Evolutionary conservation across 1,140 invertebrate species (phyloP).

Genomic region (Berghia stephanieae): DNA sequence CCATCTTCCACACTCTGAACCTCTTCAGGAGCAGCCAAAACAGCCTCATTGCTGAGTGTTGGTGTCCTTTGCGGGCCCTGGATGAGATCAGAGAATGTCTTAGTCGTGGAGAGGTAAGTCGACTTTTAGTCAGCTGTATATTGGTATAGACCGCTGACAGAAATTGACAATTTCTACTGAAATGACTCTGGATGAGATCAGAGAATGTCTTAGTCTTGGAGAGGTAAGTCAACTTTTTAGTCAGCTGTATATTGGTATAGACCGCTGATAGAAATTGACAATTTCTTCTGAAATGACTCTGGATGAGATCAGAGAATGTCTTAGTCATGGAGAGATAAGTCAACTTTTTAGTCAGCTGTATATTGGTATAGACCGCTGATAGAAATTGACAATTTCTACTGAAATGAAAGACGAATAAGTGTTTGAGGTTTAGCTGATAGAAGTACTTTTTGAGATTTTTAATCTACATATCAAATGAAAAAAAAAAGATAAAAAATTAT

Average conservation of each 20-base stretch:
- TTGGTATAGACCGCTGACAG: too few relatives aligned
- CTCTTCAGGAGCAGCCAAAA: constrained; percentile 81
- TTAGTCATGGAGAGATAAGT: constrained; percentile 67
- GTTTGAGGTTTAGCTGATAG: too few relatives aligned
- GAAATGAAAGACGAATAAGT: too few relatives aligned
- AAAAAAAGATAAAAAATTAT: too few relatives aligned
- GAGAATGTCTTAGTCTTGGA: constrained; percentile 75
- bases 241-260: too few relatives aligned
- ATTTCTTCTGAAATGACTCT: too few relatives aligned
- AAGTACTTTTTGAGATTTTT: too few relatives aligned
- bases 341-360: background rate
- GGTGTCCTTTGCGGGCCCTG: constrained; percentile 91
- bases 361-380: too few relatives aligned
- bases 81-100: constrained; percentile 88
- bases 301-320: constrained; percentile 85
- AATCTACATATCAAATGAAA: too few relatives aligned
- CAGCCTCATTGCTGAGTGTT: constrained; percentile 97
- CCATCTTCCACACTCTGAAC: constrained; percentile 80
- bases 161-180: too few relatives aligned
- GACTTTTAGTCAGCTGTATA: background rate
- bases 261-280: too few relatives aligned
- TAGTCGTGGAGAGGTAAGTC: constrained; percentile 53
- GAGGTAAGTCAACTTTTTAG: constrained; percentile 44
- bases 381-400: too few relatives aligned
- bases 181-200: constrained; percentile 88